Percentiles rank a stretch among this genome's conserved stretches.
phyloP scores from a whole-genome alignment of 2,797 vertebrate genomes.

The Enteromius treurensis region DNA sequence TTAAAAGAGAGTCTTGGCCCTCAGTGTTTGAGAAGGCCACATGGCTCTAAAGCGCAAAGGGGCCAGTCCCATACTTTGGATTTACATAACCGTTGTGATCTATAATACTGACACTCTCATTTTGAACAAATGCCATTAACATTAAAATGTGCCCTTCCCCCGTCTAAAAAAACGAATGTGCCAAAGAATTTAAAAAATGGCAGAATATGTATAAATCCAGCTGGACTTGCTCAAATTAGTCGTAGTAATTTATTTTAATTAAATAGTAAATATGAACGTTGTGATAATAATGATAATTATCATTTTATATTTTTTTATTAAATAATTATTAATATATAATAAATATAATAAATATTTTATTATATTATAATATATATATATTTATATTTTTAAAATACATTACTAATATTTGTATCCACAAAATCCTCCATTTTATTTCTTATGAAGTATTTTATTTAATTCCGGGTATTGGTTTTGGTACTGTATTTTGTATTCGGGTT shows the following conservation, averaged over 20 bases:
- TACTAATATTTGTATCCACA: background rate
- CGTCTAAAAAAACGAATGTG: background rate
- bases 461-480: background rate
- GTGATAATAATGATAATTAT: background rate
- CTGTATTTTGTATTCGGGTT: background rate
- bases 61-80: constrained; percentile 19
- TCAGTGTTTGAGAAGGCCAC: constrained; percentile 35
- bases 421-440: background rate
- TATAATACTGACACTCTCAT: constrained; percentile 16
- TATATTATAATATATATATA: background rate
- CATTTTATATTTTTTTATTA: background rate
- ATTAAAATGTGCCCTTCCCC: constrained; percentile 29
- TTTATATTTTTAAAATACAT: background rate
- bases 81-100: constrained; percentile 36
- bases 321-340: background rate
- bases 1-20: constrained; percentile 48
- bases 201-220: constrained; percentile 3
- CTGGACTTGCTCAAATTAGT: background rate
- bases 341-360: too few species aligned
- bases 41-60: constrained; percentile 31
- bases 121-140: constrained; percentile 32
- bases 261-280: background rate
- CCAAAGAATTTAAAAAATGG: background rate
- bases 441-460: background rate
- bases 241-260: background rate